These are phyloP conservation scores for Pluvialis apricaria DNA, from an alignment of 2,113 vertebrate genomes.

Conservation along the genomic window DNA sequence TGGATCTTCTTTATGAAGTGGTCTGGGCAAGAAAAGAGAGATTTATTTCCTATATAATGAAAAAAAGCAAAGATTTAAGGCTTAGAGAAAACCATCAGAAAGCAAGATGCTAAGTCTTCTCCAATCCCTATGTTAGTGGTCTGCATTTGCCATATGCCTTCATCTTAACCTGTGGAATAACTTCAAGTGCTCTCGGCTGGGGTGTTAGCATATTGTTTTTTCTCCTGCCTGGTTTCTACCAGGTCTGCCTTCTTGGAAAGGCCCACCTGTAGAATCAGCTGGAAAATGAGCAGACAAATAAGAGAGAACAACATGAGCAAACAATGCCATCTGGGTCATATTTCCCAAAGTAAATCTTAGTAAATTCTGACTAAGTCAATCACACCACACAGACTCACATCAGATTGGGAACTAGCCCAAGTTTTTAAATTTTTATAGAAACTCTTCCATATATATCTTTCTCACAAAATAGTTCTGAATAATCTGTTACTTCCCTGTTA, in stretches of 20 bases:
- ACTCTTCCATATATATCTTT: background rate
- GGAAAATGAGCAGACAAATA: background rate
- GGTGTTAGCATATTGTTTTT: background rate
- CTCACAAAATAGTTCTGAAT: background rate
- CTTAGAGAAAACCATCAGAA: background rate
- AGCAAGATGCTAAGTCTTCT: background rate
- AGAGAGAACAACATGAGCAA: background rate
- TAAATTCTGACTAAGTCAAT: conserved; percentile 1
- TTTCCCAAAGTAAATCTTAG: background rate
- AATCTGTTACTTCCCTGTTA: background rate
- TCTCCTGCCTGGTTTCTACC: background rate
- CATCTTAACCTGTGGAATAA: background rate
- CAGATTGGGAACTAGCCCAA: background rate
- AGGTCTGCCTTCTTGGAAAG: background rate
- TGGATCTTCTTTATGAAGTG: background rate
- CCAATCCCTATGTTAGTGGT: background rate
- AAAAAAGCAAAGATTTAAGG: background rate
- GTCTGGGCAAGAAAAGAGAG: background rate
- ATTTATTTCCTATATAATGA: background rate
- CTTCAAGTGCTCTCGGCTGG: background rate
- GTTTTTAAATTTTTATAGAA: background rate
- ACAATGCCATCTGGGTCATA: background rate
- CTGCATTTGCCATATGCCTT: background rate
- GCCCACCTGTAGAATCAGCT: background rate
- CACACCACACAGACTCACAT: background rate